Base-by-base conservation (phyloP, 2,113 vertebrate genomes). In the Baryphthengus martii region DNA sequence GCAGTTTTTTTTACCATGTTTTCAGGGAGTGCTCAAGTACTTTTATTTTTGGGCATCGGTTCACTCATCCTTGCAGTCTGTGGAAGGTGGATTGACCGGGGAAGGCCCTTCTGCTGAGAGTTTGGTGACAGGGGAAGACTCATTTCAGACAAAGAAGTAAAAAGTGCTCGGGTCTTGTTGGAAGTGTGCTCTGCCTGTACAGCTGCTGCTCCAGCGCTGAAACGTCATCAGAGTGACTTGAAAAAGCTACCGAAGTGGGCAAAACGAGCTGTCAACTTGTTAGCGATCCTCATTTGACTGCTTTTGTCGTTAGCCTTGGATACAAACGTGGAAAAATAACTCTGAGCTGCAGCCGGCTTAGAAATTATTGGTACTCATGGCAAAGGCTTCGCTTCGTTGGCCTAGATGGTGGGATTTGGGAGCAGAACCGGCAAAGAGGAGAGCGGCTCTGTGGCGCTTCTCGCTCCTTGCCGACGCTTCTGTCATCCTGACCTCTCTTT, bases 391-490 rank as follows among this genome's bases (percentile, higher is more conserved):
- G 2, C 39, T 11, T 3, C 0, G 0, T 25, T 63, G 66, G 67
- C 47, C 56, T 9, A 2, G 29, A 0, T 35, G 9, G 19, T 17
- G 55, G 31, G 35, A 10, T 53, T 50, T 71, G 45, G 76, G 65
- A 73, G 47, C 42, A 56, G 70, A 17, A 6, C 2, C 21, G 2
- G 14, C 11, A 61, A 17, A 9, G 37, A 7, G 26, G 40, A 19
- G 37, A 73, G 50, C 83, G n/a, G 44, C 10, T 29, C 44, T 26
- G 44, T 12, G 66, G 29, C 12, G 1, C 37, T 59, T 49, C 16
- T 42, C 1, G 0, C 65, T 62, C 2, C 0, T 42, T 76, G 11
- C 61, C 0, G 28, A 66, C 65, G 35, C 35, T 45, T 55, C 3
- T 0, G 0, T 65, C 62, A 44, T 29, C 58, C 40, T 53, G 35